Percentiles rank a stretch among this genome's conserved stretches.
Evolutionary conservation across 1,140 invertebrate species (phyloP).

Genomic region (Lepidurus couesii): DNA sequence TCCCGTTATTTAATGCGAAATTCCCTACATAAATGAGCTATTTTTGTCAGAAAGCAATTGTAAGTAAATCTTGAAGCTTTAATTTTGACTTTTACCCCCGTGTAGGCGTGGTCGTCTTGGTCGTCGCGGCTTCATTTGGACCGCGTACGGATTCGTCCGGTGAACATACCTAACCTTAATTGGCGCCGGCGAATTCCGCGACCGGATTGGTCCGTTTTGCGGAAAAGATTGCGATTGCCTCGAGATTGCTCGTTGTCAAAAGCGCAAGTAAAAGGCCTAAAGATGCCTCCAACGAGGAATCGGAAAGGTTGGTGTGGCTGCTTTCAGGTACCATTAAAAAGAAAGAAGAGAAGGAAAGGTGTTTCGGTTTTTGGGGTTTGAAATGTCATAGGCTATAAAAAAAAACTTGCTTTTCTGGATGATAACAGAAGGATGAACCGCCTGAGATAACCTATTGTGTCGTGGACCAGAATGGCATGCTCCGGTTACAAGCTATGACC

Average conservation of each 20-base stretch:
- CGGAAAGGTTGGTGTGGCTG: slow-evolving; percentile 57
- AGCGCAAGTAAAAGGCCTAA: slow-evolving; percentile 28
- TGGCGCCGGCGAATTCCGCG: slow-evolving; percentile 25
- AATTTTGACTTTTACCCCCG: background rate
- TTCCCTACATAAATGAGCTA: background rate
- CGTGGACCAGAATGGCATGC: slow-evolving; percentile 75
- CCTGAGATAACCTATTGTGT: slow-evolving; percentile 86
- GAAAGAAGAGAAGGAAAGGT: background rate
- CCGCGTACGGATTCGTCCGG: slow-evolving; percentile 29
- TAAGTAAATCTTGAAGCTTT: background rate
- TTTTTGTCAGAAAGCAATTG: background rate
- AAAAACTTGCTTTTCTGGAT: slow-evolving; percentile 40
- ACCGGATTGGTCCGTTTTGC: slow-evolving; percentile 13
- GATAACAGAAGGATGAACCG: slow-evolving; percentile 72
- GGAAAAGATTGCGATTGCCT: slow-evolving; percentile 24
- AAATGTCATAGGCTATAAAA: background rate
- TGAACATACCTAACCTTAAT: slow-evolving; percentile 27
- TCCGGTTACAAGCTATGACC: slow-evolving; percentile 76
- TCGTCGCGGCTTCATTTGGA: slow-evolving; percentile 34
- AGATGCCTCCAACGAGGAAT: slow-evolving; percentile 45
- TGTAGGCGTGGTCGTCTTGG: slow-evolving; percentile 30
- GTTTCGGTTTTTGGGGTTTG: background rate
- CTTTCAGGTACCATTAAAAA: slow-evolving; percentile 47
- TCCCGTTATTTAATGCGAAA: background rate
- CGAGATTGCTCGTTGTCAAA: slow-evolving; percentile 25